phyloP scores from a whole-genome alignment of 2,113 vertebrate species.

The Aspidoscelis tigris region DNA sequence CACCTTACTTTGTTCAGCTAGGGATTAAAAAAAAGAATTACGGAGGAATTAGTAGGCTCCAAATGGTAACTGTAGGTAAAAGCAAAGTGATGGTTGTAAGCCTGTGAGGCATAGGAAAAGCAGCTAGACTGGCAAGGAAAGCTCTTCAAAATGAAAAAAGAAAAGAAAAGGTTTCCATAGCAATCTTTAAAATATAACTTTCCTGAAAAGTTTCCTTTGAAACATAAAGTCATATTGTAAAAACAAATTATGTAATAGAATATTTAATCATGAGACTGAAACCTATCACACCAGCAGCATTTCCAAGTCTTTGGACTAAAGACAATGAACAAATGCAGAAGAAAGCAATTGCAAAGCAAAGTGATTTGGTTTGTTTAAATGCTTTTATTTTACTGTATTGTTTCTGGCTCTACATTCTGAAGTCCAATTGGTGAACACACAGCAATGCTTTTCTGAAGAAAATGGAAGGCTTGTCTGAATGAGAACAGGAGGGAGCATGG shows the following conservation, averaged over 20 bases:
- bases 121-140: slow-evolving; percentile 36
- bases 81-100: slow-evolving; percentile 33
- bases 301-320: neutral
- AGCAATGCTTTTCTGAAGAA: no score
- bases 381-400: no score
- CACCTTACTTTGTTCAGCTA: slow-evolving; percentile 38
- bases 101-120: slow-evolving; percentile 47
- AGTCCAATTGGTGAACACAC: no score
- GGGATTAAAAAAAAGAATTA: slow-evolving; percentile 40
- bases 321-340: no score
- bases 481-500: no score
- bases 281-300: neutral
- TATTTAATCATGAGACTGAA: neutral
- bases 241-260: slow-evolving; percentile 9
- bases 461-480: no score
- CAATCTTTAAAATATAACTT: slow-evolving; percentile 58
- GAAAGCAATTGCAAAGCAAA: no score
- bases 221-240: slow-evolving; percentile 39
- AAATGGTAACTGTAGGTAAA: slow-evolving; percentile 60
- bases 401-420: no score
- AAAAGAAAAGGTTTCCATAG: slow-evolving; percentile 70
- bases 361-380: no score
- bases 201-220: slow-evolving; percentile 59
- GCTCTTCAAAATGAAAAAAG: slow-evolving; percentile 49
- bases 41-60: slow-evolving; percentile 38